phyloP scores from a whole-genome alignment of 2,888 invertebrate genomes.

The Aphrophora alni region DNA sequence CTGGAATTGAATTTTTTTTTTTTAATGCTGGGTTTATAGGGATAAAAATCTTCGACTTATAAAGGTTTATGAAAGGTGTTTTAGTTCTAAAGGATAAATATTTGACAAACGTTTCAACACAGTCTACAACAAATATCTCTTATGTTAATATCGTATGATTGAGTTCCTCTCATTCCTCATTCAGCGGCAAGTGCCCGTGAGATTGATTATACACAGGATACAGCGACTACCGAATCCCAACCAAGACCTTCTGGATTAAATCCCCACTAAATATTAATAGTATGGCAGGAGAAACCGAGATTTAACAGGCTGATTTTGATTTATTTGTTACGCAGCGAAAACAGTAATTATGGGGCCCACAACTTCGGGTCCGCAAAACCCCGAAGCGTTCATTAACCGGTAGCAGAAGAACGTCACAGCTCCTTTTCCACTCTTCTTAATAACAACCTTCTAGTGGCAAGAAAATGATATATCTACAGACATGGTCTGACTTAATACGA shows the following conservation, averaged over 20 bases:
- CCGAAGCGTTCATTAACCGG: slow-evolving; percentile 26
- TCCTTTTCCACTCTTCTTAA: slow-evolving; percentile 15
- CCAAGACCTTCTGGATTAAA: neutral
- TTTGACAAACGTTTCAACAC: no score
- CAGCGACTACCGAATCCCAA: no score
- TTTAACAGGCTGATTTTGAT: slow-evolving; percentile 1
- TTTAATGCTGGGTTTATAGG: no score
- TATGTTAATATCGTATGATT: no score
- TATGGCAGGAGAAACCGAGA: neutral
- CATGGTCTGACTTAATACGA: slow-evolving; percentile 35
- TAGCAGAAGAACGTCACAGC: slow-evolving; percentile 15
- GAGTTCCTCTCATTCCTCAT: no score
- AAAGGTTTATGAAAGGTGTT: no score
- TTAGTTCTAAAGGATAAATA: no score
- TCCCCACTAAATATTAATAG: neutral
- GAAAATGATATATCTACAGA: slow-evolving; percentile 34
- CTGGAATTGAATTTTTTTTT: no score
- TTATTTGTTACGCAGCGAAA: neutral
- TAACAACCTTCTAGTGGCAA: slow-evolving; percentile 30
- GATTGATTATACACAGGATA: no score
- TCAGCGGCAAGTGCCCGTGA: no score
- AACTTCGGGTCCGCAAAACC: neutral
- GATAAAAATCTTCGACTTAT: no score
- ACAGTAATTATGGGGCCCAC: slow-evolving; percentile 7
- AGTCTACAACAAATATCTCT: no score